Evolutionary conservation across 2,113 vertebrate species (phyloP).

Genomic region (Heterotis niloticus): DNA sequence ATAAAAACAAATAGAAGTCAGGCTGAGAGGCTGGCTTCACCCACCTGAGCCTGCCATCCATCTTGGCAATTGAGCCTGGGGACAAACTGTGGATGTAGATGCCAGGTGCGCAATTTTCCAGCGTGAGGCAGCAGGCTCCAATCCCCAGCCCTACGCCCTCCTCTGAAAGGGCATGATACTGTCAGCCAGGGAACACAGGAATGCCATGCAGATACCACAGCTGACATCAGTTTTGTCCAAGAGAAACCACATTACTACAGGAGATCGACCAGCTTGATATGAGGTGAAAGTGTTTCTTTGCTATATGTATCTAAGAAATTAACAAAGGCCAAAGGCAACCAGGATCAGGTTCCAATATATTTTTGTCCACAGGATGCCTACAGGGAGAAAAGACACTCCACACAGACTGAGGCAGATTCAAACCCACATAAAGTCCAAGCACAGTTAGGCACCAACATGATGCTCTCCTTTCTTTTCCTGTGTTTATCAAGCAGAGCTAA

Average conservation of each 20-base stretch:
- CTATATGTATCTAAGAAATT: no score
- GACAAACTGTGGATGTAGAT: slow-evolving; percentile 95
- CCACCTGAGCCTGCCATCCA: slow-evolving; percentile 89
- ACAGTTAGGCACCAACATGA: no score
- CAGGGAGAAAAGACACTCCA: no score
- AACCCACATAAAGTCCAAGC: no score
- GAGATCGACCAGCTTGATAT: background rate
- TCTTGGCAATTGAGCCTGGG: slow-evolving; percentile 90
- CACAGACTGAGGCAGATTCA: no score
- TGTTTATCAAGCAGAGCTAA: no score
- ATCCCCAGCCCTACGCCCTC: slow-evolving; percentile 87
- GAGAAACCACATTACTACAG: background rate
- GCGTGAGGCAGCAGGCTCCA: slow-evolving; percentile 82
- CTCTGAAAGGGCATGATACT: slow-evolving; percentile 59
- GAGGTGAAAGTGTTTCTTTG: no score
- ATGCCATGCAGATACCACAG: background rate
- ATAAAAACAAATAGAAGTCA: background rate
- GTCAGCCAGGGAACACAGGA: background rate
- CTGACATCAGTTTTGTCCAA: no score
- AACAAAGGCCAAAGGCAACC: no score
- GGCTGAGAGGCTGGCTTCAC: slow-evolving; percentile 20
- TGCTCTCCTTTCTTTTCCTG: no score
- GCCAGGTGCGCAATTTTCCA: slow-evolving; percentile 81
- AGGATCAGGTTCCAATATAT: no score
- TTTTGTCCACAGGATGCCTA: no score